A percentile compares a stretch with the other conserved stretches of the same genome.
These are phyloP conservation scores for Myxocyprinus asiaticus DNA, from an alignment of 2,113 vertebrate species.

Conservation along the genomic window DNA sequence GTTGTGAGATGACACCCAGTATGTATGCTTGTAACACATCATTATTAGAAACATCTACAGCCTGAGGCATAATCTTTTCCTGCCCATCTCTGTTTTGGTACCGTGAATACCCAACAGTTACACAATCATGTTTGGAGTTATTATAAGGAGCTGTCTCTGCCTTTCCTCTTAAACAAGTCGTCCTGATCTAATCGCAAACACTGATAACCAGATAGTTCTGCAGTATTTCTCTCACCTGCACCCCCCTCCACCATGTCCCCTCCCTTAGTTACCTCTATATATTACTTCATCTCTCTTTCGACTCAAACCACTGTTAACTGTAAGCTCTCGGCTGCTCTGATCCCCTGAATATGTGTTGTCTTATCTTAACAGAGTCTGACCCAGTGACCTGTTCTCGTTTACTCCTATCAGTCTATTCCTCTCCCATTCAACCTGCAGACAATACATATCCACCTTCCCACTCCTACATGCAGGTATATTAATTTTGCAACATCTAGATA, in stretches of 20 bases:
- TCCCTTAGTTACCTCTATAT: background rate
- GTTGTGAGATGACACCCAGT: background rate
- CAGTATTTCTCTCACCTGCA: slow-evolving; percentile 2
- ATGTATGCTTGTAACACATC: background rate
- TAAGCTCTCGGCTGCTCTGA: slow-evolving; percentile 16
- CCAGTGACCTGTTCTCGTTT: background rate
- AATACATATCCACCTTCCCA: slow-evolving; percentile 26
- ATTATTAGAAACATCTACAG: slow-evolving; percentile 16
- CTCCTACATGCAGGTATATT: slow-evolving; percentile 29
- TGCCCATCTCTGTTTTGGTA: background rate
- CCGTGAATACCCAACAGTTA: background rate
- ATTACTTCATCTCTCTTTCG: background rate
- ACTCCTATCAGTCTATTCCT: slow-evolving; percentile 20
- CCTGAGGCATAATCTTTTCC: slow-evolving; percentile 25
- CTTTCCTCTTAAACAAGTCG: slow-evolving; percentile 40
- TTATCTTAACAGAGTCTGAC: slow-evolving; percentile 20
- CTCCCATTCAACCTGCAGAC: slow-evolving; percentile 9
- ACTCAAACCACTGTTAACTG: slow-evolving; percentile 1
- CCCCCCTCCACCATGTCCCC: background rate
- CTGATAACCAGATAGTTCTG: slow-evolving; percentile 10
- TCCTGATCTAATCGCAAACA: slow-evolving; percentile 17
- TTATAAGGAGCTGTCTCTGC: slow-evolving; percentile 32
- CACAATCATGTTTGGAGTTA: background rate
- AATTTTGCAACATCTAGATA: slow-evolving; percentile 50
- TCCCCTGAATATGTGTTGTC: background rate